phyloP scores from a whole-genome alignment of 2,888 invertebrate genomes.

The Orthosia gracilis region DNA sequence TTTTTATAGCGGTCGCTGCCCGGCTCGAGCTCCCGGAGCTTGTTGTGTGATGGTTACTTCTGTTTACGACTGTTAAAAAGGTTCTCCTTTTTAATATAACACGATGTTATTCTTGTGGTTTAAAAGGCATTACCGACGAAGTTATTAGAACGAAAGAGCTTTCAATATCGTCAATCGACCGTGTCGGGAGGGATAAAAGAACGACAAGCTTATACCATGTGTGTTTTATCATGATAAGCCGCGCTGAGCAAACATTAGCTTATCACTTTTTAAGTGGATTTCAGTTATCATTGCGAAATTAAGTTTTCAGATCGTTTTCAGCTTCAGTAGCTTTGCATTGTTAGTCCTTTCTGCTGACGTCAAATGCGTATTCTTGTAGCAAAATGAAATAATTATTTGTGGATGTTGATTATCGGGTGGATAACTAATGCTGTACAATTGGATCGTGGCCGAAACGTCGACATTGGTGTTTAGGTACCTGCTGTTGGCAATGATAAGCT shows the following conservation, averaged over 20 bases:
- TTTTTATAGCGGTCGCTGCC: slow-evolving; percentile 91
- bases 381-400: slow-evolving; percentile 48
- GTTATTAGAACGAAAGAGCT: slow-evolving; percentile 48
- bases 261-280: slow-evolving; percentile 61
- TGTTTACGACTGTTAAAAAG: slow-evolving; percentile 78
- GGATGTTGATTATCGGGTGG: slow-evolving; percentile 63
- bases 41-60: slow-evolving; percentile 76
- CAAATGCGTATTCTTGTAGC: slow-evolving; percentile 28
- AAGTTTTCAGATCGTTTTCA: slow-evolving; percentile 49
- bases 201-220: slow-evolving; percentile 35
- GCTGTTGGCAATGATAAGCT: slow-evolving; percentile 72
- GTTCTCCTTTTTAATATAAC: slow-evolving; percentile 65
- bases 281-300: slow-evolving; percentile 55
- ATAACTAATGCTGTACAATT: slow-evolving; percentile 69
- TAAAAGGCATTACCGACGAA: slow-evolving; percentile 26
- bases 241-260: slow-evolving; percentile 64
- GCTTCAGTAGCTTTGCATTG: slow-evolving; percentile 27
- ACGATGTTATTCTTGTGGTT: slow-evolving; percentile 43
- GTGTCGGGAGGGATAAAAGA: slow-evolving; percentile 51
- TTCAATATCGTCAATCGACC: slow-evolving; percentile 44
- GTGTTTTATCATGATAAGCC: slow-evolving; percentile 62
- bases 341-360: slow-evolving; percentile 12
- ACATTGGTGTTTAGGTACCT: slow-evolving; percentile 73
- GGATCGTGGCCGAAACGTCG: slow-evolving; percentile 78
- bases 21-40: slow-evolving; percentile 86